phyloP scores from a whole-genome alignment of 2,797 vertebrate species.

The Coendou prehensilis region DNA sequence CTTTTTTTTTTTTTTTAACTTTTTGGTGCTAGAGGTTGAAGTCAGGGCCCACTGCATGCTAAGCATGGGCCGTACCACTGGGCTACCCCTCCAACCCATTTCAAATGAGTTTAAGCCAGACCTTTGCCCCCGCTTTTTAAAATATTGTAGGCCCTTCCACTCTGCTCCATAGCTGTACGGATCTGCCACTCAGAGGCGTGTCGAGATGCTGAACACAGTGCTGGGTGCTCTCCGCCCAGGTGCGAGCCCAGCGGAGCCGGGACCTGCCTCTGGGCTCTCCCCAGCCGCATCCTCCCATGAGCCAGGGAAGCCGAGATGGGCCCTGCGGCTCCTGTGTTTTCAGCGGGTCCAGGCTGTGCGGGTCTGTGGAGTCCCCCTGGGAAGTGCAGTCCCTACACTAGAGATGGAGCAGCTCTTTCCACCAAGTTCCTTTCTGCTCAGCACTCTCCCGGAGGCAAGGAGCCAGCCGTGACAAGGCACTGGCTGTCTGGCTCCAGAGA shows the following conservation, averaged over 20 bases:
- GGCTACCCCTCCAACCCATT: background rate
- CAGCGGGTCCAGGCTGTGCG: background rate
- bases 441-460: background rate
- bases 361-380: background rate
- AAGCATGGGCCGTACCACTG: background rate
- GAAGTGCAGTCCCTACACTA: background rate
- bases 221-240: background rate
- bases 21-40: background rate
- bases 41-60: background rate
- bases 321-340: background rate
- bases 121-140: background rate
- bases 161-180: rapidly evolving
- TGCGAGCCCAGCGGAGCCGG: background rate
- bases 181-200: background rate
- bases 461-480: background rate
- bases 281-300: background rate
- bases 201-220: too few species aligned
- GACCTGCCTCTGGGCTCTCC: background rate
- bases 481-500: background rate
- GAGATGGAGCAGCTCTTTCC: background rate
- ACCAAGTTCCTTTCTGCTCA: background rate
- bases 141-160: background rate
- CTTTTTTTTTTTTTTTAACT: too few species aligned
- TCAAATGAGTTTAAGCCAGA: background rate
- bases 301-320: background rate